These are phyloP conservation scores for Bambusicola thoracicus DNA, from an alignment of 2,113 vertebrate genomes.

Conservation along the genomic window DNA sequence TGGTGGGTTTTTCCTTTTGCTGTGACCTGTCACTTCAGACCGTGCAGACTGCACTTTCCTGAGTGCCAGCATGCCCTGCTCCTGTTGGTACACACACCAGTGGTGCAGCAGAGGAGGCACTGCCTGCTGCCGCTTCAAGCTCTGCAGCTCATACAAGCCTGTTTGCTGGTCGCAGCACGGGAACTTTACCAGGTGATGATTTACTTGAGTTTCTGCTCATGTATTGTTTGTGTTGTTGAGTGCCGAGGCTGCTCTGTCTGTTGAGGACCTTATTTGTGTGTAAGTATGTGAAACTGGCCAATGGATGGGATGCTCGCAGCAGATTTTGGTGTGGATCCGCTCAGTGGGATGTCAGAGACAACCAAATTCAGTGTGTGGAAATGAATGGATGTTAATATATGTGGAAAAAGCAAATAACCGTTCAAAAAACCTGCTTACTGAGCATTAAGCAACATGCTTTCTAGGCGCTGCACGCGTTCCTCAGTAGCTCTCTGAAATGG, in stretches of 20 bases:
- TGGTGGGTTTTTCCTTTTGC: not conserved
- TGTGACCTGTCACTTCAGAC: no score
- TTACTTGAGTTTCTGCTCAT: not conserved
- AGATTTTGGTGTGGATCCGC: not conserved
- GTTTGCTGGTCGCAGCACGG: not conserved
- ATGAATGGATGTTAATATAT: not conserved
- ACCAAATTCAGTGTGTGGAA: not conserved
- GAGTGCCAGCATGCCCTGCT: not conserved
- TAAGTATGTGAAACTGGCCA: not conserved
- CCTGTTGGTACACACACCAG: not conserved
- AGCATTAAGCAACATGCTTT: not conserved
- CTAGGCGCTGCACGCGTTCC: not conserved
- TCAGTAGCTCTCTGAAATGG: not conserved
- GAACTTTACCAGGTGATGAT: not conserved
- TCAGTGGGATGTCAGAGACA: not conserved
- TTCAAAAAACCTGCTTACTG: not conserved
- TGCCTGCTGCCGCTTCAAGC: not conserved
- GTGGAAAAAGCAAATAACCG: not conserved
- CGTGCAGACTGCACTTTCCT: no score
- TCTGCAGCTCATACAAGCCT: not conserved
- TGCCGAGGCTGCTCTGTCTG: not conserved
- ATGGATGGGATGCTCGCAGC: fast-evolving
- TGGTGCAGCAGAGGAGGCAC: not conserved
- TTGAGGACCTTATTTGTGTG: not conserved
- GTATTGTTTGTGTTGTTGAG: not conserved